Base-by-base conservation (phyloP, 1,140 invertebrate genomes). In the Papilio glaucus region DNA sequence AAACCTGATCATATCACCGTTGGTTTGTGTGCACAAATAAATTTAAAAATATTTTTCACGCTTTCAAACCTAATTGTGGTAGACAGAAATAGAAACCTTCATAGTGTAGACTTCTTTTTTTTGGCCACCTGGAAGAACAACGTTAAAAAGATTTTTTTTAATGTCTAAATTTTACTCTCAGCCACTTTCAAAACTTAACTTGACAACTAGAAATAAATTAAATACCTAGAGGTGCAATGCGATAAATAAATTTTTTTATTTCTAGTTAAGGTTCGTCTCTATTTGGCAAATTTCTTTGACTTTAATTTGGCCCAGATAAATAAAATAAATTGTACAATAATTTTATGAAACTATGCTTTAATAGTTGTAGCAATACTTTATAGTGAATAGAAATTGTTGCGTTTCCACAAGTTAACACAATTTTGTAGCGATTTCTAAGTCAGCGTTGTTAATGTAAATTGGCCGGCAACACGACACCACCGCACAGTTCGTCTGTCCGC, bases 381-480 rank as follows among this genome's bases (percentile, higher is more conserved):
- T 24, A 26, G 21, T 57, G 21, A 65, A 39, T 65, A 65, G 62
- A 65, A 65, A 65, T 18, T 65, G 18, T 65, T 65, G 21, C 37
- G 24, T 68, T 68, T 42, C 21, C 4, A n/a, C 39, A 24, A 68
- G 38, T 29, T 37, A 26, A 10, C 65, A 68, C 38, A 45, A 68
- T 68, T 68, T 68, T 41, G 26, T 45, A 26, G 38, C 29, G 39
- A 68, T 68, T 68, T 68, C 65, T 68, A 68, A 68, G 65, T 29
- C 8, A 39, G 65, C 18, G 65, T 68, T 68, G 26, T 68, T 68
- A 21, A 68, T 68, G n/a, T 68, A 68, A 68, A 68, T 68, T 68
- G 65, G 5, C 10, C 65, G 21, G 65, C 29, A 68, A 68, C 65
- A 68, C 65, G 65, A 68, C 24, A 68, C 24, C 39, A 41, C 21